Evolutionary conservation across 1,140 invertebrate genomes (phyloP).

Genomic region (Elysia chlorotica): DNA sequence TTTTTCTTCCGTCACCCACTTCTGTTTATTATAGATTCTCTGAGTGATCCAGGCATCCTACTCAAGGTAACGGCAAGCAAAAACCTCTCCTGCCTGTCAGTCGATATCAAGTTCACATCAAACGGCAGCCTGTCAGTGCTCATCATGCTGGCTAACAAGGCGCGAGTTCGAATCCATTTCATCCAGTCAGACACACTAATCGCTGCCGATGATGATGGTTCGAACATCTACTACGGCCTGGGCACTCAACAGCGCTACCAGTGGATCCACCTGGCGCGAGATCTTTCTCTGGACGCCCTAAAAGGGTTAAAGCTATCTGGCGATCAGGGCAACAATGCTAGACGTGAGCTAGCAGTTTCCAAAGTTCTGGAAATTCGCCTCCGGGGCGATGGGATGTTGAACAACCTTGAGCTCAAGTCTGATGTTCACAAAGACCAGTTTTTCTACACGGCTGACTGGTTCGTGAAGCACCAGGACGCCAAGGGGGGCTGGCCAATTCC

Average conservation of each 20-base stretch:
- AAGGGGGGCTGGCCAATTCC: slow-evolving; percentile 91
- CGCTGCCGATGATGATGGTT: slow-evolving; percentile 72
- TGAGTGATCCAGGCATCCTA: slow-evolving; percentile 70
- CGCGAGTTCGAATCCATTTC: slow-evolving; percentile 82
- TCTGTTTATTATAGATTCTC: slow-evolving; percentile 67
- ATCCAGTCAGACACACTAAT: slow-evolving; percentile 77
- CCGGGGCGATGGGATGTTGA: slow-evolving; percentile 72
- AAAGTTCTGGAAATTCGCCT: slow-evolving; percentile 63
- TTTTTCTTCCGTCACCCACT: too few species aligned
- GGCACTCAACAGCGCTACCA: slow-evolving; percentile 70
- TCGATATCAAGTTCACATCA: slow-evolving; percentile 73
- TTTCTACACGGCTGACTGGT: slow-evolving; percentile 91
- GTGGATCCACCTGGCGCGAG: slow-evolving; percentile 85
- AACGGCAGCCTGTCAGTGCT: slow-evolving; percentile 82
- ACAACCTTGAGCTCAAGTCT: slow-evolving; percentile 54
- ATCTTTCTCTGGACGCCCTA: slow-evolving; percentile 88
- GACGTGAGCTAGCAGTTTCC: neutral
- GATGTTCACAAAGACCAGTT: slow-evolving; percentile 84
- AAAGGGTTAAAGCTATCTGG: too few species aligned
- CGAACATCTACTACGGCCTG: slow-evolving; percentile 84
- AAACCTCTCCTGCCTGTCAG: slow-evolving; percentile 68
- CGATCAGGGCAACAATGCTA: too few species aligned
- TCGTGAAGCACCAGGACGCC: slow-evolving; percentile 90
- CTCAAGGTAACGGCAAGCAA: slow-evolving; percentile 73
- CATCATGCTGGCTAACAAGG: slow-evolving; percentile 74